Percentiles rank a stretch among this genome's conserved stretches.
Evolutionary conservation across 37 sponge, comb jelly and placozoan species (phyloP).

Genomic region (Diacarnus erythraeanus): DNA sequence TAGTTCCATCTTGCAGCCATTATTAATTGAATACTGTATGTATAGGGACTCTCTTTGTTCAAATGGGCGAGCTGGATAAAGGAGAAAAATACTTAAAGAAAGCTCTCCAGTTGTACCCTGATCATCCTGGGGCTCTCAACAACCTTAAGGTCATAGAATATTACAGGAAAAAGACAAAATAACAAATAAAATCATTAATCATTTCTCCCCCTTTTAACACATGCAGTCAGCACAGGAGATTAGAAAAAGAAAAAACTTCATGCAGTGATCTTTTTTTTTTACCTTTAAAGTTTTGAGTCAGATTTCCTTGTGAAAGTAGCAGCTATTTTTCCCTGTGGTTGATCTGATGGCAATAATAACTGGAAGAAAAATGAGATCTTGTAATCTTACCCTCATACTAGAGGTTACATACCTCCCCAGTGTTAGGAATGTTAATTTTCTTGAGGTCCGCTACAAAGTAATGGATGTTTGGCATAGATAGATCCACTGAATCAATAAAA

Average conservation of each 20-base stretch:
- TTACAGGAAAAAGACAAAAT: constrained; percentile 45
- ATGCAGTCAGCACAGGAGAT: too few relatives aligned
- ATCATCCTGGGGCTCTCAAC: constrained; percentile 79
- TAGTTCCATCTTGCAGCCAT: neutral
- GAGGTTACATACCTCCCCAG: constrained; percentile 26
- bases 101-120: constrained; percentile 46
- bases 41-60: constrained; percentile 69
- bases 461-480: constrained; percentile 69
- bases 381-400: neutral
- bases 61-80: constrained; percentile 56
- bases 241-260: too few relatives aligned
- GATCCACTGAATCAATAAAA: constrained; percentile 28
- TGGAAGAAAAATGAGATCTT: neutral
- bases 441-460: constrained; percentile 56
- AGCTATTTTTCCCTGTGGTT: constrained; percentile 14
- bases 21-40: neutral
- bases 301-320: constrained; percentile 13
- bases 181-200: too few relatives aligned
- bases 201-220: too few relatives aligned
- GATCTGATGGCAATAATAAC: constrained; percentile 12
- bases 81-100: constrained; percentile 61
- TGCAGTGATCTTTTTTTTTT: too few relatives aligned
- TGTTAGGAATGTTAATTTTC: constrained; percentile 36
- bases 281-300: neutral
- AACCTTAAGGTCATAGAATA: constrained; percentile 84